These are phyloP conservation scores for Tympanuchus pallidicinctus DNA, from an alignment of 2,113 vertebrate genomes.

Conservation along the genomic window DNA sequence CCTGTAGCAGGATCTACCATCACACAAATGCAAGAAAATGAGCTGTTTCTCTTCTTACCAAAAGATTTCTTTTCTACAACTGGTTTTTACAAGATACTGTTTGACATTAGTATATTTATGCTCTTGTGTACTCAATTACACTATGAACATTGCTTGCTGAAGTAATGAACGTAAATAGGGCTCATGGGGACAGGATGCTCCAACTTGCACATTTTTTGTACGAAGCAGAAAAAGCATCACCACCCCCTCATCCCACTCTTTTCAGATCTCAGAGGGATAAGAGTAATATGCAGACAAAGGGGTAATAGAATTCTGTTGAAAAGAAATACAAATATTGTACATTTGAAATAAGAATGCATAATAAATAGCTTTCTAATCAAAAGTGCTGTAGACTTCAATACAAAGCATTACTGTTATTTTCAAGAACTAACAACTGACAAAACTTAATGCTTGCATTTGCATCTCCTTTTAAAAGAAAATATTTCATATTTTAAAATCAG, in stretches of 20 bases:
- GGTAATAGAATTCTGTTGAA: background rate
- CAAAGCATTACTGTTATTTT: background rate
- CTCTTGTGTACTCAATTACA: background rate
- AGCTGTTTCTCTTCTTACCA: background rate
- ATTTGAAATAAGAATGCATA: background rate
- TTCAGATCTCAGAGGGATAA: background rate
- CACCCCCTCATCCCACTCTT: background rate
- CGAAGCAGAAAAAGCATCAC: background rate
- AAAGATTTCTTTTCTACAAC: background rate
- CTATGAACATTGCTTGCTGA: background rate
- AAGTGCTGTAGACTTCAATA: background rate
- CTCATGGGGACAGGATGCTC: background rate
- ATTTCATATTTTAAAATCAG: background rate
- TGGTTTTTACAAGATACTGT: background rate
- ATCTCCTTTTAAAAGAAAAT: background rate
- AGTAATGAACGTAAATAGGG: background rate
- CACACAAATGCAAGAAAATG: background rate
- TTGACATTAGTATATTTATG: background rate
- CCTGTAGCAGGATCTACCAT: background rate
- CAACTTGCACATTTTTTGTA: background rate
- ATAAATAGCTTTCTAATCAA: background rate
- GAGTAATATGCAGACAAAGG: background rate
- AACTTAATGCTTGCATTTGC: background rate
- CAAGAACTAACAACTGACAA: background rate
- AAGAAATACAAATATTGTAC: background rate